Evolutionary conservation across 2,113 vertebrate species (phyloP).

Genomic region (Sclerurus mexicanus): DNA sequence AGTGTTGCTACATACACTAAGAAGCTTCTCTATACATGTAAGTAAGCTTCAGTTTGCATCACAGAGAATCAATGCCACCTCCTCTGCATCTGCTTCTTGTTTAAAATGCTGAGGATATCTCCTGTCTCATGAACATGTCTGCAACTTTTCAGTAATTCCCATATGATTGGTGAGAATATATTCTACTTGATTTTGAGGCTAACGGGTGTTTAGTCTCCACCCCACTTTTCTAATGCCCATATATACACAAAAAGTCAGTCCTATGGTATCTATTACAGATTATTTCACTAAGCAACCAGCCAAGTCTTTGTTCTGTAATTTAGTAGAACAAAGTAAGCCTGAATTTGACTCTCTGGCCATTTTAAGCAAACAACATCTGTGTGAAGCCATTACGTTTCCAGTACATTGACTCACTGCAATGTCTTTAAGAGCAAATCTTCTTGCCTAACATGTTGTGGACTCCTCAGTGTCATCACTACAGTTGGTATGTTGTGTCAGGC

Average conservation of each 20-base stretch:
- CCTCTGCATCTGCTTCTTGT: background rate
- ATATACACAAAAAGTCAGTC: background rate
- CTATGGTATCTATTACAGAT: background rate
- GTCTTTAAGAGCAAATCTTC: background rate
- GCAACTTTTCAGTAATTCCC: background rate
- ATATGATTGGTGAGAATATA: background rate
- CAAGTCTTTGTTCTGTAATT: conserved; percentile 23
- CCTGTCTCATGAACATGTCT: background rate
- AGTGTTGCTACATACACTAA: background rate
- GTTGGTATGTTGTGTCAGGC: background rate
- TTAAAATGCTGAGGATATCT: background rate
- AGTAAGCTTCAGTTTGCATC: background rate
- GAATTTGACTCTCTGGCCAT: background rate
- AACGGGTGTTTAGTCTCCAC: background rate
- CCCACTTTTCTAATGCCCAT: background rate
- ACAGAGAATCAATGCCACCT: background rate
- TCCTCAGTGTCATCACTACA: background rate
- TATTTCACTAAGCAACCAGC: conserved; percentile 28
- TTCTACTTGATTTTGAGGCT: background rate
- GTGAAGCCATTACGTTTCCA: background rate
- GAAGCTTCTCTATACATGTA: background rate
- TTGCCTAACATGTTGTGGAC: background rate
- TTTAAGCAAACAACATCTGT: conserved; percentile 19
- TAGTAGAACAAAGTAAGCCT: conserved; percentile 12
- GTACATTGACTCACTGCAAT: background rate